These are phyloP conservation scores for Melospiza melodia DNA, from an alignment of 2,113 vertebrate genomes.

Conservation along the genomic window DNA sequence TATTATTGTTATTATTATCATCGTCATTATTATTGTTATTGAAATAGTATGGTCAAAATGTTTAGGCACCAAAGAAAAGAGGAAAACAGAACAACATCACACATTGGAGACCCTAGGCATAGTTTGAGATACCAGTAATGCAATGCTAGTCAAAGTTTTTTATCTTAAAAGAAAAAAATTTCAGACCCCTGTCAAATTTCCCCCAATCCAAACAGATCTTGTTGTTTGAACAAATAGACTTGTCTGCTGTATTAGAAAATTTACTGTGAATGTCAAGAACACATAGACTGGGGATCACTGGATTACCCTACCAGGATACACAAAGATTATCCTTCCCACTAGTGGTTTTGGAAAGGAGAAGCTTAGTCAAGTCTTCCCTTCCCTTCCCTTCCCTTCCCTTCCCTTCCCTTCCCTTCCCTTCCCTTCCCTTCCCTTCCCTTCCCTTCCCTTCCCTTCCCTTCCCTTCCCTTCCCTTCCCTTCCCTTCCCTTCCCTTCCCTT, in stretches of 20 bases:
- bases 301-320: not conserved
- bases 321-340: not conserved
- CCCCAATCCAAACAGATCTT: not conserved
- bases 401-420: too few relatives aligned
- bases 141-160: not conserved
- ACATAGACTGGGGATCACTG: not conserved
- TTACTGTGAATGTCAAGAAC: not conserved
- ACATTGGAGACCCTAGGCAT: not conserved
- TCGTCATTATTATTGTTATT: not conserved
- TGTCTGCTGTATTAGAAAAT: not conserved
- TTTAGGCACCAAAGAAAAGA: not conserved
- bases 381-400: not conserved
- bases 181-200: not conserved
- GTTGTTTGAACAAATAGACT: not conserved
- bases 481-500: too few relatives aligned
- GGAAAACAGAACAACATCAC: not conserved
- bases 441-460: not conserved
- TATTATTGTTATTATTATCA: too few relatives aligned
- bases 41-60: not conserved
- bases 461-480: not conserved
- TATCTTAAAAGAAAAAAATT: not conserved
- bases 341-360: not conserved
- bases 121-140: not conserved
- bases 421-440: too few relatives aligned
- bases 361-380: not conserved